These are phyloP conservation scores for Neosilurus hyrtlii DNA, from an alignment of 2,797 vertebrate species.

Conservation along the genomic window DNA sequence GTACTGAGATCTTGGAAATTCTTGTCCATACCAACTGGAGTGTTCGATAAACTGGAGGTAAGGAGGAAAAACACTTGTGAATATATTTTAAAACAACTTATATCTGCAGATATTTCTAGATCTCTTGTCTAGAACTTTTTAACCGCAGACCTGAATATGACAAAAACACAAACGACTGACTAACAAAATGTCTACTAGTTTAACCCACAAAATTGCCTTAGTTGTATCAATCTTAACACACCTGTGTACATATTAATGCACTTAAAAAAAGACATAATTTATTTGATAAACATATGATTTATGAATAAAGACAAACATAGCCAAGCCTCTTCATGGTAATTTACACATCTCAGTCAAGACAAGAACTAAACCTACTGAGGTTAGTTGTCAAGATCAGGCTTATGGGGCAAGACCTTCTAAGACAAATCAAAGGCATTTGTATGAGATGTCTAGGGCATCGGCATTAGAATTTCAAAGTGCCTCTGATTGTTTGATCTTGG, in stretches of 20 bases:
- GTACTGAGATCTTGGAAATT: neutral
- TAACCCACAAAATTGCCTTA: neutral
- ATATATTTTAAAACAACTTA: neutral
- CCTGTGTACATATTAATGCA: neutral
- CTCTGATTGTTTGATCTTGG: slow-evolving; percentile 72
- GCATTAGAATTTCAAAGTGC: slow-evolving; percentile 75
- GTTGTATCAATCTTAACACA: neutral
- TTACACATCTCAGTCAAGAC: slow-evolving; percentile 60
- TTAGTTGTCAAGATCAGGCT: slow-evolving; percentile 56
- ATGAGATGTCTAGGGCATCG: slow-evolving; percentile 54
- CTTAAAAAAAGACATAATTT: neutral
- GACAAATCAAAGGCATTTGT: slow-evolving; percentile 58
- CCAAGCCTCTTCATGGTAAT: slow-evolving; percentile 48
- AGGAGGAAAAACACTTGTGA: neutral
- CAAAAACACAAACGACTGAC: neutral
- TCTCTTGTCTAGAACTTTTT: neutral
- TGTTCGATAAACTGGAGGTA: neutral
- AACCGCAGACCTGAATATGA: neutral
- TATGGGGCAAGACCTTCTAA: slow-evolving; percentile 63
- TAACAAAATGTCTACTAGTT: too few species aligned
- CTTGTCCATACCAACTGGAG: neutral
- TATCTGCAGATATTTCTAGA: neutral
- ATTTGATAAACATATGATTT: slow-evolving; percentile 35
- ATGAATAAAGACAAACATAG: slow-evolving; percentile 19
- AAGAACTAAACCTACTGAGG: slow-evolving; percentile 54